Percentiles rank a stretch among this genome's conserved stretches.
Evolutionary conservation across 2,888 invertebrate genomes (phyloP).

Genomic region (Noctua janthina): DNA sequence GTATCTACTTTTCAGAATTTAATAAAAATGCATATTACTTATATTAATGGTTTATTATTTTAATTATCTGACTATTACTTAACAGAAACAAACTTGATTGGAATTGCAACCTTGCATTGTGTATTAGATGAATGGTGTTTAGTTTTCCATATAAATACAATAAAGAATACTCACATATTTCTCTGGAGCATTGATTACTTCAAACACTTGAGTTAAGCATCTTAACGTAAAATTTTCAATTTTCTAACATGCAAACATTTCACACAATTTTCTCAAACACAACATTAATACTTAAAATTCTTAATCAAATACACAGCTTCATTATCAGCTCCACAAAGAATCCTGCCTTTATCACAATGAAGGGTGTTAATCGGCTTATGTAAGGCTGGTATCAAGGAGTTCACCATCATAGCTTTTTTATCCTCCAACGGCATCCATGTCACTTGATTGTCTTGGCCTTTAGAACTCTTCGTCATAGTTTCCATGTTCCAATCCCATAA

Average conservation of each 20-base stretch:
- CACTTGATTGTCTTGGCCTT: constrained; percentile 82
- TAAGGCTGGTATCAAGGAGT: constrained; percentile 93
- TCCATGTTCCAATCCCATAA: constrained; percentile 97
- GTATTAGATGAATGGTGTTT: neutral
- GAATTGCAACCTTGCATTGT: neutral
- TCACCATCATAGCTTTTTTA: constrained; percentile 92
- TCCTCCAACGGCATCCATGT: constrained; percentile 93
- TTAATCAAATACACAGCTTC: constrained; percentile 96
- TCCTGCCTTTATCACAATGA: constrained; percentile 93
- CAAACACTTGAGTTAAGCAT: neutral
- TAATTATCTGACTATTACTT: constrained; percentile 9
- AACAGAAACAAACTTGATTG: neutral
- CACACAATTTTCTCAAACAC: constrained; percentile 15
- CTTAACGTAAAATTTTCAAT: neutral
- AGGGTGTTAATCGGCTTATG: constrained; percentile 95
- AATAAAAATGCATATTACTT: constrained; percentile 80
- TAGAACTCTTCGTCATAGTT: constrained; percentile 82
- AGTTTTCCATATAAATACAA: neutral
- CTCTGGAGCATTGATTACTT: neutral
- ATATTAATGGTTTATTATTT: constrained; percentile 63
- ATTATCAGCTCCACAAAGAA: constrained; percentile 96
- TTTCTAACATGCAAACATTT: neutral
- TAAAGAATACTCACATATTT: neutral
- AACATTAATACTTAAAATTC: constrained; percentile 88
- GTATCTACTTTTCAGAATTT: constrained; percentile 82